Percentiles rank a stretch among this genome's conserved stretches.
Conservation (phyloP, 2,113 vertebrate species). For the Xerus inauris region DNA sequence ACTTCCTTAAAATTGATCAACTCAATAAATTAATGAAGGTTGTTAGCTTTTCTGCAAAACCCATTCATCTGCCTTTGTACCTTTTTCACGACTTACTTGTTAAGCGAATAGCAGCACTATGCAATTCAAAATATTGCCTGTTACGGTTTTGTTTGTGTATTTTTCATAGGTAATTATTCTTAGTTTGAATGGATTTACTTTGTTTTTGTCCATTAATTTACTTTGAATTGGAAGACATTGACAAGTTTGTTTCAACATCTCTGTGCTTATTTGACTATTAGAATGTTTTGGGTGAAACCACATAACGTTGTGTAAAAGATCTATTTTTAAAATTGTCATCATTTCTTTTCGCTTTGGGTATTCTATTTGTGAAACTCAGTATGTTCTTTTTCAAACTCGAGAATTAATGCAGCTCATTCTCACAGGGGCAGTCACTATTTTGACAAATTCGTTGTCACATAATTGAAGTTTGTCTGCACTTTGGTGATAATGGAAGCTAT, state of each 20-base stretch:
- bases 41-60: background rate
- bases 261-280: background rate
- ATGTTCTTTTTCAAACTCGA: background rate
- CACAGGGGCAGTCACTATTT: background rate
- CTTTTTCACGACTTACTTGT: background rate
- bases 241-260: background rate
- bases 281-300: background rate
- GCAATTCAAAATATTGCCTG: background rate
- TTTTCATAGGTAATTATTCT: background rate
- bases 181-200: background rate
- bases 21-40: background rate
- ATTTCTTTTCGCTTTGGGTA: background rate
- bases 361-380: background rate
- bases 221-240: background rate
- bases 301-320: background rate
- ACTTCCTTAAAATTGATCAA: background rate
- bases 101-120: background rate
- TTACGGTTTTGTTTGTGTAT: background rate
- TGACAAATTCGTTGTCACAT: slow-evolving; percentile 10
- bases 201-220: background rate
- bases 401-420: background rate
- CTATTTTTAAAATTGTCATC: background rate
- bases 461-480: background rate
- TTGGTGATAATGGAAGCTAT: slow-evolving; percentile 26
- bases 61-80: background rate